These are phyloP conservation scores for Ataeniobius toweri DNA, from an alignment of 2,797 vertebrate species.

Conservation along the genomic window DNA sequence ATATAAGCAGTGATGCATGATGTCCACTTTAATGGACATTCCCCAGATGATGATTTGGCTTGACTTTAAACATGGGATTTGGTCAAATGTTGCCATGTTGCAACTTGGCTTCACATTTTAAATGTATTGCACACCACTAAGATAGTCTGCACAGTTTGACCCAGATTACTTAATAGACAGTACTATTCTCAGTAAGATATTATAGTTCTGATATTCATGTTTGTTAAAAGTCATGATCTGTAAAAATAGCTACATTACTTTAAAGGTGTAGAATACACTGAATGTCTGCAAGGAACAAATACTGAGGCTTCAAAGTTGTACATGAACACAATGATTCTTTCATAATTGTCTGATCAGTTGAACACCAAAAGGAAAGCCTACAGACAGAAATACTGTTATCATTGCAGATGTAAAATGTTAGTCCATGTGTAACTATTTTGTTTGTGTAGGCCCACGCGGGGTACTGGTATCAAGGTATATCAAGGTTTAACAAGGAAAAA, in stretches of 20 bases:
- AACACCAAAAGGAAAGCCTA: not conserved
- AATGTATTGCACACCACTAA: not conserved
- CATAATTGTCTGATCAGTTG: not conserved
- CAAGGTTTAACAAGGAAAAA: not conserved
- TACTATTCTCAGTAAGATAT: constrained; percentile 1
- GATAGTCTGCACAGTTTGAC: constrained; percentile 46
- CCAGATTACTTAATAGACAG: constrained; percentile 36
- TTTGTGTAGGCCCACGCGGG: not conserved
- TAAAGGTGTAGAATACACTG: not conserved
- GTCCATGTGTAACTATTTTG: not conserved
- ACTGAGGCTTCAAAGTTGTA: not conserved
- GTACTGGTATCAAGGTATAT: not conserved
- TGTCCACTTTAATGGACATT: not conserved
- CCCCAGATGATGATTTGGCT: not conserved
- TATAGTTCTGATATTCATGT: not conserved
- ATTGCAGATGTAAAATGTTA: not conserved
- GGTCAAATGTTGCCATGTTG: not conserved
- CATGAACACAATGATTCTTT: not conserved
- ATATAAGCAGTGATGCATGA: no score
- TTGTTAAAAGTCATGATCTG: not conserved
- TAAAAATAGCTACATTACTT: not conserved
- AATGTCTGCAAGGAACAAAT: not conserved
- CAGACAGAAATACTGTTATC: not conserved
- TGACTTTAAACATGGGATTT: not conserved
- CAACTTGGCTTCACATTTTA: not conserved